A percentile compares a stretch with the other conserved stretches of the same genome.
These are phyloP conservation scores for Darevskia mixta DNA, from an alignment of 2,797 vertebrate species.

Conservation along the genomic window DNA sequence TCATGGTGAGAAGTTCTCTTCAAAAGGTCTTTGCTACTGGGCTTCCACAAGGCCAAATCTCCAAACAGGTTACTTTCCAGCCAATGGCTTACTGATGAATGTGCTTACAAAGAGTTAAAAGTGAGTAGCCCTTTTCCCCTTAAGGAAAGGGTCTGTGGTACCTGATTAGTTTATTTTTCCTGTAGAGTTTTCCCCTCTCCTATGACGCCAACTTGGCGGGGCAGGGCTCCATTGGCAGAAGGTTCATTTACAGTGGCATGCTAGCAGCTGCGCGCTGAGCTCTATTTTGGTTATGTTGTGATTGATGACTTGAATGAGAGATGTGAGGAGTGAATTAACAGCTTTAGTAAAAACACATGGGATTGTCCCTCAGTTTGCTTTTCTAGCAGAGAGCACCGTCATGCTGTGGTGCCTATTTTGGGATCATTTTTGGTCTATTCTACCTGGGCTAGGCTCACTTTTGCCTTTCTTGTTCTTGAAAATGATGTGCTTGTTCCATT, in stretches of 20 bases:
- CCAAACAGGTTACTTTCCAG: not conserved
- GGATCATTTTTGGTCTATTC: constrained; percentile 12
- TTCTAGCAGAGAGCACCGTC: constrained; percentile 21
- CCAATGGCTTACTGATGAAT: constrained; percentile 8
- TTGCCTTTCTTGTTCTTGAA: not conserved
- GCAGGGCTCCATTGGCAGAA: constrained; percentile 37
- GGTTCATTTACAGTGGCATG: constrained; percentile 58
- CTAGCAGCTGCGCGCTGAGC: constrained; percentile 51
- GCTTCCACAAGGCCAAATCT: not conserved
- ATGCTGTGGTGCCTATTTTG: constrained; percentile 14
- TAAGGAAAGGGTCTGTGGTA: constrained; percentile 49
- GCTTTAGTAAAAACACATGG: constrained; percentile 54
- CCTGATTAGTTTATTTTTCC: constrained; percentile 68
- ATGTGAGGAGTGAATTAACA: constrained; percentile 56
- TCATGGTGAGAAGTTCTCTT: no score
- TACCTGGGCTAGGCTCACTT: constrained; percentile 21
- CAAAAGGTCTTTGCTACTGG: not conserved
- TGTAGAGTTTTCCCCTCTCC: constrained; percentile 56
- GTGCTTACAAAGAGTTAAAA: constrained; percentile 53
- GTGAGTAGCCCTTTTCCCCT: constrained; percentile 26
- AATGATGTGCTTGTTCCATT: not conserved
- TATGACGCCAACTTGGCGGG: constrained; percentile 42
- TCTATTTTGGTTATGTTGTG: constrained; percentile 59
- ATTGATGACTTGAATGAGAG: constrained; percentile 67
- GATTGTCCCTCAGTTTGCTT: constrained; percentile 39